Conservation (phyloP, 1,140 invertebrate species). For the Mercenaria mercenaria region DNA sequence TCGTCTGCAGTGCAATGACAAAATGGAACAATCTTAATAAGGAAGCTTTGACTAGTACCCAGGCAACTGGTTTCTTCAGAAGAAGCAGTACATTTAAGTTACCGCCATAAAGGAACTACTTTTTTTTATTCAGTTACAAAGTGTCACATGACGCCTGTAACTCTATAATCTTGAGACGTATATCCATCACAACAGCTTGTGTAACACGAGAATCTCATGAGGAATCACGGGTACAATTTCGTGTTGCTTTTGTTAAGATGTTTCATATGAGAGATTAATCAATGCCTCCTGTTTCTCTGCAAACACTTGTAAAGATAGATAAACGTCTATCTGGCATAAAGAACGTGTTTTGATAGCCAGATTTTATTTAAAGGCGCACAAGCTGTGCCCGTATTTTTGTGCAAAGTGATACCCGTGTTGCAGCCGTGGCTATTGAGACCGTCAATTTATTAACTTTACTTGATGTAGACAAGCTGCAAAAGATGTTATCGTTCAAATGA, state of each 20-base stretch:
- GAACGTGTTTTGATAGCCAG: not conserved
- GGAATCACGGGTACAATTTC: not conserved
- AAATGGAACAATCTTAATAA: too few species aligned
- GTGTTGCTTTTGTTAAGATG: not conserved
- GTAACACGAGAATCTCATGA: not conserved
- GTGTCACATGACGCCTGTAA: not conserved
- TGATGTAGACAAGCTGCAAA: not conserved
- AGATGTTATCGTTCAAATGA: not conserved
- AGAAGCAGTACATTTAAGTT: too few species aligned
- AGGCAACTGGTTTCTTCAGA: too few species aligned
- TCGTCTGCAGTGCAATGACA: too few species aligned
- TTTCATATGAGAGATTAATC: conserved; percentile 19
- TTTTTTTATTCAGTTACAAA: too few species aligned
- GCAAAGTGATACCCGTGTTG: not conserved
- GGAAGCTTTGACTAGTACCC: too few species aligned
- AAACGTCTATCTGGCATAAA: not conserved
- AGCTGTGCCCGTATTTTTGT: not conserved
- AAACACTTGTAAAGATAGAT: conserved; percentile 8
- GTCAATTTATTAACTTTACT: conserved; percentile 8
- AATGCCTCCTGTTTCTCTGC: not conserved
- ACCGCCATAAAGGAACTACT: too few species aligned
- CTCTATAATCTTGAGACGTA: not conserved
- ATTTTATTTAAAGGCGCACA: not conserved
- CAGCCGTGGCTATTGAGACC: not conserved
- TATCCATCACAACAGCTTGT: conserved; percentile 2